These are phyloP conservation scores for Microplitis manilae DNA, from an alignment of 2,888 invertebrate genomes.

Conservation along the genomic window DNA sequence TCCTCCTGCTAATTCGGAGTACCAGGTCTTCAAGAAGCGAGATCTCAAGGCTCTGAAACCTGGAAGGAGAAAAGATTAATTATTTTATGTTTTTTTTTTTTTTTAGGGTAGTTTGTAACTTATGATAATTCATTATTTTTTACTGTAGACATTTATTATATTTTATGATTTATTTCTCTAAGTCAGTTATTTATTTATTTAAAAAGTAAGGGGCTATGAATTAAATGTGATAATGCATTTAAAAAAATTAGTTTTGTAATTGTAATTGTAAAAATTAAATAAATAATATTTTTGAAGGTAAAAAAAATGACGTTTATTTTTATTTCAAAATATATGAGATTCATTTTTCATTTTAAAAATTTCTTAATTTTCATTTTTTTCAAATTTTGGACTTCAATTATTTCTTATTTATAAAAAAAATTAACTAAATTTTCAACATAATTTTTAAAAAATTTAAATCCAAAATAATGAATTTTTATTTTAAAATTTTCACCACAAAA, in stretches of 20 bases:
- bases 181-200: not conserved
- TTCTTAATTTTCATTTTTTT: too few relatives aligned
- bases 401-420: too few relatives aligned
- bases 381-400: too few relatives aligned
- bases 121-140: not conserved
- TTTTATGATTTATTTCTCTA: not conserved
- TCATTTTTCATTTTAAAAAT: too few relatives aligned
- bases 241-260: not conserved
- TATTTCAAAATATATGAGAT: too few relatives aligned
- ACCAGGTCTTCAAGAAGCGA: slow-evolving; percentile 59
- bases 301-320: too few relatives aligned
- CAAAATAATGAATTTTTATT: too few relatives aligned
- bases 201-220: not conserved
- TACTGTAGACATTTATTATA: not conserved
- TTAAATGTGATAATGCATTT: not conserved
- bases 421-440: too few relatives aligned
- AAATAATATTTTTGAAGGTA: not conserved
- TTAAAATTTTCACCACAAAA: too few relatives aligned
- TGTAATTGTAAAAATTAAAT: not conserved
- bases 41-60: slow-evolving; percentile 58
- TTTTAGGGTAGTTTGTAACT: not conserved
- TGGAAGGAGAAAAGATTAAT: slow-evolving; percentile 2
- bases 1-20: slow-evolving; percentile 49
- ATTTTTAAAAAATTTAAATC: too few relatives aligned
- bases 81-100: not conserved